Percentiles rank a stretch among this genome's conserved stretches.
phyloP scores from a whole-genome alignment of 2,888 invertebrate genomes.

The Rhimphoctona megacephalus region DNA sequence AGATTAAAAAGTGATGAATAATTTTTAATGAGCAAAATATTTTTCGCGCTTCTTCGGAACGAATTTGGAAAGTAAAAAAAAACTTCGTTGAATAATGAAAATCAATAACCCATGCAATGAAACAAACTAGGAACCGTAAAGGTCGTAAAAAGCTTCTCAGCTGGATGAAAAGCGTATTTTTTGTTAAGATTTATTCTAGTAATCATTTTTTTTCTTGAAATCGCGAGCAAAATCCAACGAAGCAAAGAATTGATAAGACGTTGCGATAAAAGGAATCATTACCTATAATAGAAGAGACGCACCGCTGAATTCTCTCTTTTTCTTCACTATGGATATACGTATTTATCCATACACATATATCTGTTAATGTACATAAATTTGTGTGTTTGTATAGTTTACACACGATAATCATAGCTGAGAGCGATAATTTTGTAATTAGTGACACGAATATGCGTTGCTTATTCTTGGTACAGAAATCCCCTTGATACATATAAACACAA shows the following conservation, averaged over 20 bases:
- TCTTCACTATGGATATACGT: conserved; percentile 2
- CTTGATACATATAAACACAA: conserved; percentile 40
- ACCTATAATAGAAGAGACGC: conserved; percentile 52
- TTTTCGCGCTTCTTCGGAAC: too few species aligned
- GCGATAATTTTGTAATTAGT: conserved; percentile 69
- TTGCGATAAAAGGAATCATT: conserved; percentile 64
- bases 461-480: conserved; percentile 52
- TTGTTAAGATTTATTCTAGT: background rate
- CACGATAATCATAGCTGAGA: conserved; percentile 64
- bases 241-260: conserved; percentile 53
- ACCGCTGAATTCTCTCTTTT: conserved; percentile 18
- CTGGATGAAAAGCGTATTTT: background rate
- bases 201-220: conserved; percentile 12
- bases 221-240: conserved; percentile 43
- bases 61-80: background rate
- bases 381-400: conserved; percentile 55
- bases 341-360: background rate
- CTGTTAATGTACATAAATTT: background rate
- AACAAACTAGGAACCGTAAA: background rate
- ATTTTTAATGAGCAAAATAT: too few species aligned
- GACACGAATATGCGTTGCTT: conserved; percentile 64
- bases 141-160: too few species aligned
- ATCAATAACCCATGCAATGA: background rate
- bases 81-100: background rate
- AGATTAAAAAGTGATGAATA: too few species aligned